Evolutionary conservation across 1,140 invertebrate genomes (phyloP).

Genomic region (Zaprionus lachaisei): DNA sequence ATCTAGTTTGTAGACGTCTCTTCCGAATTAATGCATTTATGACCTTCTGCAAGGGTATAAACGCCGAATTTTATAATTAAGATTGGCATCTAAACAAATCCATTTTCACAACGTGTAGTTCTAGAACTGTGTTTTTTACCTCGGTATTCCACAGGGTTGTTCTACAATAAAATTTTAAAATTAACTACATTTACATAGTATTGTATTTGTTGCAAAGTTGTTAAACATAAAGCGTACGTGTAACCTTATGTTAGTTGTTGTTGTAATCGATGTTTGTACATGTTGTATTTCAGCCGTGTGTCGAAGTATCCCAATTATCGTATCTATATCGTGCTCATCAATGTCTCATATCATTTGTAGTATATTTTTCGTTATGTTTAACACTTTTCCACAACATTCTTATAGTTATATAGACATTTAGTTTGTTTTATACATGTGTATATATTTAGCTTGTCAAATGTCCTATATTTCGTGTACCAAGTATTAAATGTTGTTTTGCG

Average conservation of each 20-base stretch:
- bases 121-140: slow-evolving; percentile 44
- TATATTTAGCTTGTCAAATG: slow-evolving; percentile 23
- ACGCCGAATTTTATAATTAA: slow-evolving; percentile 28
- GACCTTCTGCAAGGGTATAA: not conserved
- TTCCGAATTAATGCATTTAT: not conserved
- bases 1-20: too few relatives aligned
- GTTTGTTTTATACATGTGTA: slow-evolving; percentile 29
- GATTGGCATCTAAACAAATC: slow-evolving; percentile 37
- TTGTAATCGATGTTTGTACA: slow-evolving; percentile 75
- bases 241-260: slow-evolving; percentile 77
- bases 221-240: slow-evolving; percentile 41
- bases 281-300: slow-evolving; percentile 69
- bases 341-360: slow-evolving; percentile 70
- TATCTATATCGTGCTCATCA: slow-evolving; percentile 46
- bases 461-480: slow-evolving; percentile 4
- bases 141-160: slow-evolving; percentile 66
- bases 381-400: slow-evolving; percentile 6
- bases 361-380: slow-evolving; percentile 16
- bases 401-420: not conserved
- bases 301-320: slow-evolving; percentile 41
- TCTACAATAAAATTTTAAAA: slow-evolving; percentile 40
- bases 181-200: slow-evolving; percentile 6
- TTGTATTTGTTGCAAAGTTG: slow-evolving; percentile 48
- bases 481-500: not conserved
- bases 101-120: slow-evolving; percentile 26